Base-by-base conservation (phyloP, 2,113 vertebrate species). In the Cyanoliseus patagonus region DNA sequence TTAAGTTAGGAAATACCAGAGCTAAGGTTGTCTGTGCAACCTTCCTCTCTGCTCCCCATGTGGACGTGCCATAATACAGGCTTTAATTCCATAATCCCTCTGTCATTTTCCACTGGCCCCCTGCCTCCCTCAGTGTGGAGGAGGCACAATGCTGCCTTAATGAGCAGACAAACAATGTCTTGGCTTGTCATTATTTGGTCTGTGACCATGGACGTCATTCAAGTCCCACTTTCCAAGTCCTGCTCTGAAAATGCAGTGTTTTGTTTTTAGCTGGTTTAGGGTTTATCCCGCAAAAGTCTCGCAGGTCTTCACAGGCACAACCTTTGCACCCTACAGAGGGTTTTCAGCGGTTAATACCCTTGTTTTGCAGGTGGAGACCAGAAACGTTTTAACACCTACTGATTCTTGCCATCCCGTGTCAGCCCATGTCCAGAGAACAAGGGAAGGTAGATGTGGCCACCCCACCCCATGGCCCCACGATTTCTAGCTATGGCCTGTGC, bases 1-100 rank as follows among this genome's bases (percentile, higher is more conserved):
- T 70, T 53, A 27, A 74, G 59, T 63, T 81, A 55, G 87, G 93
- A 91, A 92, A 86, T 92, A 37, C 84, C 94, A 92, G 84, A 93
- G 76, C 61, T 88, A 39, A 95, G 87, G 85, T 64, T 92, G 90
- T 46, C 82, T 22, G 39, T 94, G 80, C 61, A 95, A 25, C 77
- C 69, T 84, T 89, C 84, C 59, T 82, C 72, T 86, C 79, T 9
- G 15, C 83, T 78, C 80, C 77, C 61, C 4, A 1, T n/a, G 80
- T 0, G 2, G 46, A 67, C 8, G 1, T 68, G 61, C 80, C 73
- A 84, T 83, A 92, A 63, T 83, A 39, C 2, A 3, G 80, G 59
- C 80, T 92, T 93, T 90, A 93, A 74, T 97, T 93, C 88, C 49
- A 1, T 85, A 78, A 70, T 63, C 59, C 85, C 28, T 59, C 0